Evolutionary conservation across 1,140 invertebrate species (phyloP), one percentile per base, ranked within the genome.

Genomic region (Palaemon carinicauda): DNA sequence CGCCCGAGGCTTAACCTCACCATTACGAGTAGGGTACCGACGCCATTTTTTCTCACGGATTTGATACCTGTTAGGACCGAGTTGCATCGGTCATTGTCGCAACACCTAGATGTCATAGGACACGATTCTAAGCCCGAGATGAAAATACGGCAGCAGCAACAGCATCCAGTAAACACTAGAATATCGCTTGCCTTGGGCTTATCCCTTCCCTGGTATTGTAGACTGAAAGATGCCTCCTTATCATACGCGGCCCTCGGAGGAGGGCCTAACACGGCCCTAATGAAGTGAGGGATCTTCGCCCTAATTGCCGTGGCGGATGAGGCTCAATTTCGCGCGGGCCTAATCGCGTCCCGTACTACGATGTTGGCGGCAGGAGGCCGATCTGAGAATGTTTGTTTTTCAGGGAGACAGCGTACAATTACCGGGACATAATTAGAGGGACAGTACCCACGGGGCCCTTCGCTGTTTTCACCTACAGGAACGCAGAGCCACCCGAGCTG

Each of bases 341-440:
- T 0, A 51, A 51, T 5, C 9, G 17, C 7, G 12, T 9, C 24
- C 60, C 19, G 24, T 73, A 50, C 14, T 60, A 15, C 14, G 27
- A 7, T 12, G 17, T 33, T 74, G 24, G 41, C 24, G 21, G n/a
- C 9, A 29, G 21, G 51, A 51, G n/a, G 60, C 51, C 80, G 83
- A 86, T 86, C 83, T 74, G 77, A 71, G 77, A 86, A 80, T 86
- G 83, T 86, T 86, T 80, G 77, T 86, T 86, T 80, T 86, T 86
- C 83, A 80, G 83, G 17, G 65, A 80, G 83, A 86, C 83, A 86
- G 83, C 77, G 52, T 86, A 80, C 83, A 86, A 86, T 86, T 86
- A 86, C 83, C 78, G 77, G 33, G 83, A 56, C 83, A 86, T 86
- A 86, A 86, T 86, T 79, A 80, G 77, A 73, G 83, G 83, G 83